Percentiles rank a stretch among this genome's conserved stretches.
Evolutionary conservation across 2,797 vertebrate species (phyloP).

Genomic region (Trichosurus vulpecula): DNA sequence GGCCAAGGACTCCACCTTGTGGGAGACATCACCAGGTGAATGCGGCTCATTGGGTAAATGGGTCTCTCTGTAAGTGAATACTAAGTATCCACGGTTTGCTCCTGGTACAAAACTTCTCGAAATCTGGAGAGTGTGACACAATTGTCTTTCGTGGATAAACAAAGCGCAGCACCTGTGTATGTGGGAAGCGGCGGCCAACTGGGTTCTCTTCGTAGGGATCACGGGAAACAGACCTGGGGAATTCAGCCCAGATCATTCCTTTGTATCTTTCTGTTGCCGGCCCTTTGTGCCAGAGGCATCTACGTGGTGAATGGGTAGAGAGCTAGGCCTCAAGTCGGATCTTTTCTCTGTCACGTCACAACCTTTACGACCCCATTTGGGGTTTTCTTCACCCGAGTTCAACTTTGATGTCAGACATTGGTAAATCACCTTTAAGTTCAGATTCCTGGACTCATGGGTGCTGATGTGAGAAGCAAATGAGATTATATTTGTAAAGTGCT

Average conservation of each 20-base stretch:
- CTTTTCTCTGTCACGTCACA: neutral
- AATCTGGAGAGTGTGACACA: neutral
- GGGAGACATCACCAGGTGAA: neutral
- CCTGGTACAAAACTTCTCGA: neutral
- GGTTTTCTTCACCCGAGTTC: neutral
- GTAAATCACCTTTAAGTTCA: no score
- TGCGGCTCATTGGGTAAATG: neutral
- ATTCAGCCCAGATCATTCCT: neutral
- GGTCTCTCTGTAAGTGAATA: neutral
- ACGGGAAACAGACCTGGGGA: neutral
- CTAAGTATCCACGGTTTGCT: neutral
- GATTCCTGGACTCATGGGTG: neutral
- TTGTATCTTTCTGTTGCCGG: no score
- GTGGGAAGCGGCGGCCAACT: neutral
- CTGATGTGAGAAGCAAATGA: neutral
- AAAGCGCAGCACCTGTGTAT: neutral
- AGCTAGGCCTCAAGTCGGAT: neutral
- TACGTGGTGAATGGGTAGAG: neutral
- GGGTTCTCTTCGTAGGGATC: neutral
- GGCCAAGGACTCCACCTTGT: no score
- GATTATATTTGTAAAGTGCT: neutral
- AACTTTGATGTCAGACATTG: no score
- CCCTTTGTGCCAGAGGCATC: neutral
- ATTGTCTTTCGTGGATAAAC: neutral
- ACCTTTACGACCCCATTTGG: neutral